Conservation (phyloP, 2,888 invertebrate species). For the Parnassius orleans region DNA sequence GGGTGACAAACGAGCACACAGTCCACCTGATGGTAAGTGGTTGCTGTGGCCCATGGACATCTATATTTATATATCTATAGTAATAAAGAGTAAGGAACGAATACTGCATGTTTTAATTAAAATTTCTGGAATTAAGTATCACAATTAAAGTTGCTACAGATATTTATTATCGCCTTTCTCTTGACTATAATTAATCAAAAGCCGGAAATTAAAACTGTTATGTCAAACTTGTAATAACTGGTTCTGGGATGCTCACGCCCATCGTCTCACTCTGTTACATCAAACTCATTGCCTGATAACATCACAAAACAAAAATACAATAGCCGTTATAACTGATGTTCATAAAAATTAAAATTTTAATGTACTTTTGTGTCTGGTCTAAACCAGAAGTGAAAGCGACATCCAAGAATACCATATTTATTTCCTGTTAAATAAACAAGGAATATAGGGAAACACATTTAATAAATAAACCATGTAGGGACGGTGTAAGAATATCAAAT, state of each 20-base stretch:
- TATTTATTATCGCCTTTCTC: slow-evolving; percentile 45
- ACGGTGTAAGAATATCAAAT: no score
- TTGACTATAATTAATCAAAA: slow-evolving; percentile 33
- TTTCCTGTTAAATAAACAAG: no score
- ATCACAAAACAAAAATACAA: slow-evolving; percentile 13
- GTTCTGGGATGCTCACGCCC: background rate
- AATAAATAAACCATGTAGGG: no score
- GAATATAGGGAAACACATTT: no score
- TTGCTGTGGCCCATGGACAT: no score
- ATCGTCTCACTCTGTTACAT: slow-evolving; percentile 16
- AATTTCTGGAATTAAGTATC: no score
- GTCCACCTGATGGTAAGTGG: no score
- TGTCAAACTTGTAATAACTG: slow-evolving; percentile 1
- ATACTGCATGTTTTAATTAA: no score
- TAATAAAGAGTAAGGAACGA: no score
- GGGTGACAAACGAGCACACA: no score
- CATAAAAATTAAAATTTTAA: slow-evolving; percentile 10
- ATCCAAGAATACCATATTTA: background rate
- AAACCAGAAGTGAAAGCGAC: slow-evolving; percentile 6
- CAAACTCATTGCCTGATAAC: slow-evolving; percentile 13
- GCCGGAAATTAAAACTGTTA: slow-evolving; percentile 11
- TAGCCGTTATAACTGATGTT: slow-evolving; percentile 13
- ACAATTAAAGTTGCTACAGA: slow-evolving; percentile 23
- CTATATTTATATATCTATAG: no score
- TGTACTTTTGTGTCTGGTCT: background rate